Evolutionary conservation across 1,140 invertebrate genomes (phyloP).

Genomic region (Drosophila arawakana): DNA sequence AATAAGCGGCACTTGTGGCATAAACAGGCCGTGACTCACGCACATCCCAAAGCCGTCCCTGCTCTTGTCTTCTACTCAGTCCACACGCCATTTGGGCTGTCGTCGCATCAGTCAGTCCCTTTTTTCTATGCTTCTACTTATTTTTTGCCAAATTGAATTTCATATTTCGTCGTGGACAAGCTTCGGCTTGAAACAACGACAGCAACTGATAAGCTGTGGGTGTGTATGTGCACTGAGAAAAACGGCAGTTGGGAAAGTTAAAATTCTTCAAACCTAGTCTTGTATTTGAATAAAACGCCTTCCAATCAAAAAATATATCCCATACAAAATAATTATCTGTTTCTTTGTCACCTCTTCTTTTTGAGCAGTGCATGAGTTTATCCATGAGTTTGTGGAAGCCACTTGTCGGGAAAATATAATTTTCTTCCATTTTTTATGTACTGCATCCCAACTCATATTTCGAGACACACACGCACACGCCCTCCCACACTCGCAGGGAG

Average conservation of each 20-base stretch:
- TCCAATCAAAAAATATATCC: too few species aligned
- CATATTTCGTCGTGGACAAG: conserved; percentile 45
- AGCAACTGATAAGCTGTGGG: conserved; percentile 49
- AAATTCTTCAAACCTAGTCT: too few species aligned
- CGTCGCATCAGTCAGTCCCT: conserved; percentile 37
- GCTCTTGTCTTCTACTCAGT: background rate
- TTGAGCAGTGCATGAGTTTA: conserved; percentile 8
- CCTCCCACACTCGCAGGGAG: background rate
- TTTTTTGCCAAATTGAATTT: conserved; percentile 70
- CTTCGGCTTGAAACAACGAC: conserved; percentile 21
- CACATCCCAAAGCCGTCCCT: background rate
- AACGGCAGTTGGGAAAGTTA: too few species aligned
- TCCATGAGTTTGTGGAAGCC: conserved; percentile 51
- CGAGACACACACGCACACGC: conserved; percentile 27
- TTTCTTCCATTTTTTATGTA: conserved; percentile 46
- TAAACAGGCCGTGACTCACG: conserved; percentile 52
- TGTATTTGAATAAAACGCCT: too few species aligned
- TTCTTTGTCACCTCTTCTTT: too few species aligned
- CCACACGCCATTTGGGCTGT: conserved; percentile 13
- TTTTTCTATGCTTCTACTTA: conserved; percentile 11
- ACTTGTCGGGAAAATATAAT: conserved; percentile 71
- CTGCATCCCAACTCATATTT: conserved; percentile 60
- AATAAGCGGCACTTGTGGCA: conserved; percentile 65
- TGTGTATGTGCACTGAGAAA: conserved; percentile 21
- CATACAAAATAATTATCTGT: too few species aligned